These are phyloP conservation scores for Ciconia maguari DNA, from an alignment of 2,113 vertebrate species.

Conservation along the genomic window DNA sequence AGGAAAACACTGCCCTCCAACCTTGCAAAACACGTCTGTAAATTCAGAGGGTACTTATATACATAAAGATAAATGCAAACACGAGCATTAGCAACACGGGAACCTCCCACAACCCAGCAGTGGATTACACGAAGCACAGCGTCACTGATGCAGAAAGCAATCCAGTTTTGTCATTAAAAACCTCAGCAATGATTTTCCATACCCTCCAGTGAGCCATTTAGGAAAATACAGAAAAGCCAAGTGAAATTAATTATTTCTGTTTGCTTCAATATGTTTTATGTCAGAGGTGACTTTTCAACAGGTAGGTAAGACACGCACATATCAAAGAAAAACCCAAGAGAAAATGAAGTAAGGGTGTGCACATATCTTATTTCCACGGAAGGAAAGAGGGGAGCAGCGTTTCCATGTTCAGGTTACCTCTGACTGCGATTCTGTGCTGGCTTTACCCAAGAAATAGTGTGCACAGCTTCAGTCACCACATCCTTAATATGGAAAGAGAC, in stretches of 20 bases:
- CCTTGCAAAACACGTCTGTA: rapidly evolving
- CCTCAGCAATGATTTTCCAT: not conserved
- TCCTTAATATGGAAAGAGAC: rapidly evolving
- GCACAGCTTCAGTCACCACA: not conserved
- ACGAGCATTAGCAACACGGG: rapidly evolving
- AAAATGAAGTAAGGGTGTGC: not conserved
- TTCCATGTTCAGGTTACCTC: not conserved
- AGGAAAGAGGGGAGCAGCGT: rapidly evolving
- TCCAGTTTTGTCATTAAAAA: not conserved
- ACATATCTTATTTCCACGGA: rapidly evolving
- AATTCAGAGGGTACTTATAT: not conserved
- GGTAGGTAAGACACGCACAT: rapidly evolving
- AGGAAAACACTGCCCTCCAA: not conserved
- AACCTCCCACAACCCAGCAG: not conserved
- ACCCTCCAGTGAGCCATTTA: not conserved
- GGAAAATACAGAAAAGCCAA: not conserved
- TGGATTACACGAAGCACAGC: rapidly evolving
- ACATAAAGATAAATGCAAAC: not conserved
- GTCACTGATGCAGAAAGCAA: not conserved
- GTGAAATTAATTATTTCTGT: not conserved
- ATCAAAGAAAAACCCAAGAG: rapidly evolving
- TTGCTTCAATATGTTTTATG: rapidly evolving
- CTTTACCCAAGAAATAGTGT: rapidly evolving
- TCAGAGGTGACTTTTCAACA: not conserved
- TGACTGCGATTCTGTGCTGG: rapidly evolving